A percentile compares a stretch with the other conserved stretches of the same genome.
phyloP scores from a whole-genome alignment of 2,797 vertebrate species.

The Chaunax sp. region DNA sequence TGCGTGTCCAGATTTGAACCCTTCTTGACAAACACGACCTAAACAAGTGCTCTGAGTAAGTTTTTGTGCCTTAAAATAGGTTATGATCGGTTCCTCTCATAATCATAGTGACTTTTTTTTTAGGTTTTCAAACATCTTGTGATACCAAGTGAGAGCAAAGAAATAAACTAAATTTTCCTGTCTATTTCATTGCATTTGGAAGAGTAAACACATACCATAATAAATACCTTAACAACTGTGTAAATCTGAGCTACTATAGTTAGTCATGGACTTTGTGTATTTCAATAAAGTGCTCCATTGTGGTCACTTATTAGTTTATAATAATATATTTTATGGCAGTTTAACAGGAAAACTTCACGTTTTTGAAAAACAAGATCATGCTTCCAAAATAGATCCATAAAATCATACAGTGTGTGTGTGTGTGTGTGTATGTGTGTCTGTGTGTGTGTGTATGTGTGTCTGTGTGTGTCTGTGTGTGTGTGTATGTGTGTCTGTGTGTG shows the following conservation, averaged over 20 bases:
- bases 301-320: constrained; percentile 19
- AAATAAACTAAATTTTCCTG: too few species aligned
- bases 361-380: not conserved
- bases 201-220: too few species aligned
- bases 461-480: constrained; percentile 15
- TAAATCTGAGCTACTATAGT: too few species aligned
- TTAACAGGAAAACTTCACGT: not conserved
- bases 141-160: too few species aligned
- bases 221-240: too few species aligned
- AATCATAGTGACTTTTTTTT: not conserved
- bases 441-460: constrained; percentile 21
- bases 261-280: too few species aligned
- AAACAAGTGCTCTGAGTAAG: not conserved
- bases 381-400: constrained; percentile 9
- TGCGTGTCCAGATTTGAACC: not conserved
- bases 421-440: constrained; percentile 18
- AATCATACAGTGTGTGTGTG: constrained; percentile 22
- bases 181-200: too few species aligned
- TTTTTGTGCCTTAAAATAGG: not conserved
- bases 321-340: not conserved
- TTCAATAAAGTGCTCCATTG: too few species aligned
- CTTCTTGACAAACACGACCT: not conserved
- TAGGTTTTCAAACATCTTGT: not conserved
- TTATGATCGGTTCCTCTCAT: not conserved
- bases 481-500: constrained; percentile 27